Evolutionary conservation across 2,797 vertebrate species (phyloP), one percentile per base, ranked within the genome.

Genomic region (Helicolenus hilgendorfi): DNA sequence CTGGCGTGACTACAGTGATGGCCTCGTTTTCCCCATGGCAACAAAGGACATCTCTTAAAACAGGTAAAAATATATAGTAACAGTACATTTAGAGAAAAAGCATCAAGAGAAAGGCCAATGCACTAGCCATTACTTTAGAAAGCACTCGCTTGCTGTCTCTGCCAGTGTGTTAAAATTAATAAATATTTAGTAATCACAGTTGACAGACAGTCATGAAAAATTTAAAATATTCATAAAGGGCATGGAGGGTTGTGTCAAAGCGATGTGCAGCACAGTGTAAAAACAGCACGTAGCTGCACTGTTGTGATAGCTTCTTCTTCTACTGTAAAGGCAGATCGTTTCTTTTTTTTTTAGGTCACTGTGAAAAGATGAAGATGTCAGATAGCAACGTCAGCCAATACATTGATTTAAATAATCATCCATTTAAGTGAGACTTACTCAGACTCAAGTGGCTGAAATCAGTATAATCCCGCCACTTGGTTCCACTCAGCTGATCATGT

Each of bases 221-320:
- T 65, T 79, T 92, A 3, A 93, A 94, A 93, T 94, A 96, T 95
- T 92, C 83, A 95, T 93, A 76, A 80, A 93, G 91, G 87, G 90
- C 90, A 92, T 88, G 68, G 71, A 81, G 82, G 89, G 83, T 35
- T 87, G 87, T 87, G 89, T 86, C 87, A 86, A 78, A 91, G 41
- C 7, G n/a, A 90, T 77, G 87, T 71, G 91, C 89, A 83, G 68
- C 15, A 4, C 27, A 6, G 58, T 74, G 77, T 67, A 65, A 81
- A 53, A 77, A 35, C 79, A 55, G 85, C 59, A 41, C 38, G 63
- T 4, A 18, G 68, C 80, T 64, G 53, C 49, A 20, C 58, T 38
- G 79, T 11, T 64, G 27, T 20, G 63, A 79, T 18, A 31, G 55
- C 5, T n/a, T 36, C n/a, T 1, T 45, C 15, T 45, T 7, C 13